Evolutionary conservation across 2,113 vertebrate genomes (phyloP).

Genomic region (Oxyura jamaicensis): DNA sequence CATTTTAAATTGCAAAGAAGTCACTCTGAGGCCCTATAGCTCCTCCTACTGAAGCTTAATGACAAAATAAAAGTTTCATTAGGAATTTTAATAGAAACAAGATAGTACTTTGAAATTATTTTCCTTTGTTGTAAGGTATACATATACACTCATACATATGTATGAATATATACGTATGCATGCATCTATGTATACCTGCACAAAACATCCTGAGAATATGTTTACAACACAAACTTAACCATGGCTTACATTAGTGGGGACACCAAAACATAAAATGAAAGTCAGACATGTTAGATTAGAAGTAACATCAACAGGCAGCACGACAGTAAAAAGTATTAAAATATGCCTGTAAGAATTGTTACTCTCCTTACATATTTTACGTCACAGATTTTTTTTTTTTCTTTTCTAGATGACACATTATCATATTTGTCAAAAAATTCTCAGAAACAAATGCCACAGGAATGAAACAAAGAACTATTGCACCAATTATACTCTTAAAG

Average conservation of each 20-base stretch:
- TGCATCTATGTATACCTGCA: background rate
- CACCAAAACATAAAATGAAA: background rate
- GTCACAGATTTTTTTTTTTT: background rate
- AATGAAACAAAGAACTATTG: background rate
- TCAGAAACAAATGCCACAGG: constrained; percentile 2
- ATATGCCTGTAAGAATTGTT: background rate
- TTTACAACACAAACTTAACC: background rate
- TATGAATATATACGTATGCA: background rate
- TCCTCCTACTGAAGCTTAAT: background rate
- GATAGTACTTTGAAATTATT: background rate
- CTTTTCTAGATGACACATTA: background rate
- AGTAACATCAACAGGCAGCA: background rate
- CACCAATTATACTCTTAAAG: background rate
- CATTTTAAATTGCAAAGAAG: background rate
- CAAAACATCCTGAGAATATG: background rate
- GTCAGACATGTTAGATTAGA: background rate
- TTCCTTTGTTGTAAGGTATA: background rate
- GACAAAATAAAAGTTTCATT: background rate
- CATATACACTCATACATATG: background rate
- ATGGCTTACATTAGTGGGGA: background rate
- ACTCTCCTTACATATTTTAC: background rate
- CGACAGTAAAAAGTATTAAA: background rate
- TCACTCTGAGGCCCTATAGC: background rate
- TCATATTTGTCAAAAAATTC: constrained; percentile 16
- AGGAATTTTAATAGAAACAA: background rate